Evolutionary conservation across 2,113 vertebrate genomes (phyloP).

Genomic region (Aptenodytes patagonicus): DNA sequence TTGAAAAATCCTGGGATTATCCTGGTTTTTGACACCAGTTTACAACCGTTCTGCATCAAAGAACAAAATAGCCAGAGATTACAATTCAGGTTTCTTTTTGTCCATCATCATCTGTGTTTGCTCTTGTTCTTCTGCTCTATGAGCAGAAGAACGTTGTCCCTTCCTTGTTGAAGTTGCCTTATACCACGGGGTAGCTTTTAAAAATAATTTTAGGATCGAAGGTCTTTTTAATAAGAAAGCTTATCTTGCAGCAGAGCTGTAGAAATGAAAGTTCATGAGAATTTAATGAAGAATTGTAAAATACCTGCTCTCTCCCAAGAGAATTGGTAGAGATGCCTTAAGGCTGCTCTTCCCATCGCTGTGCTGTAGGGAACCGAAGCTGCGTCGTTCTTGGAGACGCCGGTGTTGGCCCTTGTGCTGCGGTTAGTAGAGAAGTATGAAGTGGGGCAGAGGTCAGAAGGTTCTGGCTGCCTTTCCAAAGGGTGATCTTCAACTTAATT

Average conservation of each 20-base stretch:
- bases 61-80: background rate
- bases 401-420: background rate
- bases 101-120: rapidly evolving
- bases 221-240: background rate
- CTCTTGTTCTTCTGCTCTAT: background rate
- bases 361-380: background rate
- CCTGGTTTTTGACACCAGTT: background rate
- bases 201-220: background rate
- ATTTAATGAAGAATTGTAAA: background rate
- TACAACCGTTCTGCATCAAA: background rate
- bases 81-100: background rate
- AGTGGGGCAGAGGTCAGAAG: background rate
- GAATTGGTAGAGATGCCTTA: background rate
- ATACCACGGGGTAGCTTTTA: background rate
- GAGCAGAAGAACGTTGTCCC: background rate
- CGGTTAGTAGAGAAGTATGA: background rate
- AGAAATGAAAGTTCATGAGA: background rate
- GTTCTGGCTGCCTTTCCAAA: background rate
- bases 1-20: background rate
- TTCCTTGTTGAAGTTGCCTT: background rate
- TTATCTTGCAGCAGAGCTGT: background rate
- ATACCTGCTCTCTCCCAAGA: background rate
- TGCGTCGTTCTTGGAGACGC: rapidly evolving
- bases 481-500: background rate
- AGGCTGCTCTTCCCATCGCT: background rate